phyloP scores from a whole-genome alignment of 2,113 vertebrate species.

The Mystacornis crossleyi region DNA sequence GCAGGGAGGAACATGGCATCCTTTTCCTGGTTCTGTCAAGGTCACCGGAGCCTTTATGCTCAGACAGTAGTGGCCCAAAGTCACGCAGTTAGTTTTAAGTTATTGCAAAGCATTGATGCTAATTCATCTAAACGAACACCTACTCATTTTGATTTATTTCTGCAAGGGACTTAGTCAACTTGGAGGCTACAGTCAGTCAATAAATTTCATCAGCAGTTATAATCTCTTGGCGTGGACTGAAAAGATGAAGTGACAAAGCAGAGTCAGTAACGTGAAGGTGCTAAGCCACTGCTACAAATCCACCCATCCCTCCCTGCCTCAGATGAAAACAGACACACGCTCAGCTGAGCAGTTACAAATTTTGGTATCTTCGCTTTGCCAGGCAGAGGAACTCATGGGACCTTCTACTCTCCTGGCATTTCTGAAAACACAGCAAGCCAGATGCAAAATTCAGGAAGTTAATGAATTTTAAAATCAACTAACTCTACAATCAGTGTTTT shows the following conservation, averaged over 20 bases:
- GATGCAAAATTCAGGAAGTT: background rate
- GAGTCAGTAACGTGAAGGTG: background rate
- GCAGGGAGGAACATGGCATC: background rate
- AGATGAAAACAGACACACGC: background rate
- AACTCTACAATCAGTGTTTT: background rate
- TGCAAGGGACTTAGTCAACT: constrained; percentile 12
- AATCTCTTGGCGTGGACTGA: constrained; percentile 7
- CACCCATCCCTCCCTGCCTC: background rate
- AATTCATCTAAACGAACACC: constrained; percentile 47
- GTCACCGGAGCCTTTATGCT: background rate
- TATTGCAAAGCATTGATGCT: constrained; percentile 10
- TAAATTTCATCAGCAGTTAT: constrained; percentile 58
- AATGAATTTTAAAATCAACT: background rate
- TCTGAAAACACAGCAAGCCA: background rate
- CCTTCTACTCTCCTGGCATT: background rate
- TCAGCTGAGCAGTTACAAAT: background rate
- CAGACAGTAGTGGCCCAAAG: background rate
- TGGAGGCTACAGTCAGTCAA: constrained; percentile 50
- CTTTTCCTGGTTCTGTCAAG: background rate
- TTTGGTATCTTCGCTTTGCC: background rate
- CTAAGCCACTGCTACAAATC: background rate
- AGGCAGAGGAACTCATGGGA: background rate
- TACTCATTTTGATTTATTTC: constrained; percentile 43
- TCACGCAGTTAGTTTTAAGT: background rate
- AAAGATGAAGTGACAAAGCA: constrained; percentile 19